Percentiles rank a stretch among this genome's conserved stretches.
Conservation (phyloP, 2,888 invertebrate genomes). For the Morpho helenor region DNA sequence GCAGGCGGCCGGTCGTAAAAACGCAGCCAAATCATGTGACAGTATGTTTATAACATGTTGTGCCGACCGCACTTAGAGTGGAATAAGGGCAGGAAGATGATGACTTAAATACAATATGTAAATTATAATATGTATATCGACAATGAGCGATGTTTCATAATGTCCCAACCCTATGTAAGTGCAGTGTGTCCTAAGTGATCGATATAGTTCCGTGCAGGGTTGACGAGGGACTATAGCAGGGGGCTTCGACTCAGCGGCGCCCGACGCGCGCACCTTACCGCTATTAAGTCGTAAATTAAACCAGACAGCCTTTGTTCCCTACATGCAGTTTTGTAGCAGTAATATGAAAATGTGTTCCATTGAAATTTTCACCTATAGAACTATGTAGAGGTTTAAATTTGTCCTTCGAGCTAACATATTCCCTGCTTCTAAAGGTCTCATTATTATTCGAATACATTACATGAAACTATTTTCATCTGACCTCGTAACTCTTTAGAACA, state of each 20-base stretch:
- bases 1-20: too few species aligned
- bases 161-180: slow-evolving; percentile 26
- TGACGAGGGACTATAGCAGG: slow-evolving; percentile 40
- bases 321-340: slow-evolving; percentile 6
- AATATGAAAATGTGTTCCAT: slow-evolving; percentile 8
- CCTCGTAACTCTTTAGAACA: too few species aligned
- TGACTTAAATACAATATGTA: too few species aligned
- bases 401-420: too few species aligned
- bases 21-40: too few species aligned
- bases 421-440: too few species aligned
- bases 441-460: too few species aligned
- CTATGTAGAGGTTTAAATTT: too few species aligned
- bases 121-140: slow-evolving; percentile 2
- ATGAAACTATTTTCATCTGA: too few species aligned
- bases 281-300: slow-evolving; percentile 44
- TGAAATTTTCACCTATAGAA: neutral
- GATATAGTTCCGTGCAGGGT: slow-evolving; percentile 48
- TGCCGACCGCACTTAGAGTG: too few species aligned
- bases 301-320: slow-evolving; percentile 26
- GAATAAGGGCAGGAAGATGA: too few species aligned
- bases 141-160: neutral
- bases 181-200: slow-evolving; percentile 56
- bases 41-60: too few species aligned
- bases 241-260: slow-evolving; percentile 44
- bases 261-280: slow-evolving; percentile 44